Evolutionary conservation across 1,140 invertebrate genomes (phyloP), one percentile per base, ranked within the genome.

Genomic region (Drosophila repleta): DNA sequence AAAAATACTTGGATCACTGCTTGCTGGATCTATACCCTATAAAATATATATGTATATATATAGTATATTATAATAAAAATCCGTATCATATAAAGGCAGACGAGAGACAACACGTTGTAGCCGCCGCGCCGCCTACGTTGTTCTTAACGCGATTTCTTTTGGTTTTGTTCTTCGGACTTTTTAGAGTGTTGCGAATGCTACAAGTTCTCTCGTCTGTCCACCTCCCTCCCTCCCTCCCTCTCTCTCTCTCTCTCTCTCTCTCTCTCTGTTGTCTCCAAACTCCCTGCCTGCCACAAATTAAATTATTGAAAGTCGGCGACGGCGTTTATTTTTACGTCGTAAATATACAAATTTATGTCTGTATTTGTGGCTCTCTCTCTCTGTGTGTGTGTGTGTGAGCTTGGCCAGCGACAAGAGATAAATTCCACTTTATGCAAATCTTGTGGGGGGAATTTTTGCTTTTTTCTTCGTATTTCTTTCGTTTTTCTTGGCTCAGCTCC

Each of bases 361-460:
- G 76, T 49, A 39, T 73, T 39, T 53, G 26, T 24, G n/a, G 13
- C 24, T 53, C 6, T 32, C 15, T 45, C 7, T 43, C 10, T 52
- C 20, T 46, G 4, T 11, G 8, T 65, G 35, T 51, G 10, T 60
- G 37, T 29, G 3, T 32, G 21, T 35, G 17, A 61, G 71, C 48
- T 69, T 58, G 63, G 72, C 65, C 41, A 72, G 46, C 63, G 63
- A 63, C 58, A 67, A 78, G 76, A 79, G 76, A 87, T 78, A 87
- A 77, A 87, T 88, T 89, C 83, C 83, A 83, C 76, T 87, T 89
- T 87, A 87, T 87, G 83, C 83, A 87, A 87, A 87, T 85, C 61
- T 85, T 88, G 84, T 89, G 79, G 75, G 79, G 81, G 82, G 74
- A 66, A 76, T 78, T 77, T 65, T 70, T 39, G 52, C 68, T 11